These are phyloP conservation scores for Plagodis pulveraria DNA, from an alignment of 2,888 invertebrate genomes.

Conservation along the genomic window DNA sequence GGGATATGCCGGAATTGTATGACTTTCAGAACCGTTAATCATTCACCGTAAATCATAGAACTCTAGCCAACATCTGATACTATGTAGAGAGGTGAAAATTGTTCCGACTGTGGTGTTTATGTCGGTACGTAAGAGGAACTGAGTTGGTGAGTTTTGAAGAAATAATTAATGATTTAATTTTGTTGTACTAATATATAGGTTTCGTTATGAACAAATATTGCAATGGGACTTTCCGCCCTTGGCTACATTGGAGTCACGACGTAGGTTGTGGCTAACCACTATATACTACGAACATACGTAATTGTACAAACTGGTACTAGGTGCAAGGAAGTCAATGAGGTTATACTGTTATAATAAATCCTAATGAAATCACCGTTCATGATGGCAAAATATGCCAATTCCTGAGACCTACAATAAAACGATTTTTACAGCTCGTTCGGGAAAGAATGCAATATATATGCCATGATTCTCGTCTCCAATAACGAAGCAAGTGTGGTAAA, in stretches of 20 bases:
- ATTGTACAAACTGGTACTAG: not conserved
- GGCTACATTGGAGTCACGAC: not conserved
- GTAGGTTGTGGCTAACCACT: not conserved
- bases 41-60: too few species aligned
- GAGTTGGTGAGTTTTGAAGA: too few species aligned
- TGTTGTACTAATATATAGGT: too few species aligned
- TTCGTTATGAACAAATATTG: too few species aligned
- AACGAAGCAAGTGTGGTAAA: slow-evolving; percentile 14
- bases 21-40: too few species aligned
- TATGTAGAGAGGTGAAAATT: too few species aligned
- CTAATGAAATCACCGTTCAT: not conserved
- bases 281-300: not conserved
- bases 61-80: too few species aligned
- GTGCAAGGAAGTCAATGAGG: not conserved
- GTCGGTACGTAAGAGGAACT: too few species aligned
- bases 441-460: slow-evolving; percentile 3
- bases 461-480: slow-evolving; percentile 15
- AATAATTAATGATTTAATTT: too few species aligned
- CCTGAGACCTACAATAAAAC: not conserved
- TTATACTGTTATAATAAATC: not conserved
- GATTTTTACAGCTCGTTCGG: not conserved
- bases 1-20: too few species aligned
- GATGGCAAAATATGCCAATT: not conserved
- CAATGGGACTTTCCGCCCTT: too few species aligned
- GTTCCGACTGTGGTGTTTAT: too few species aligned